Evolutionary conservation across 2,888 invertebrate species (phyloP).

Genomic region (Hypena proboscidalis): DNA sequence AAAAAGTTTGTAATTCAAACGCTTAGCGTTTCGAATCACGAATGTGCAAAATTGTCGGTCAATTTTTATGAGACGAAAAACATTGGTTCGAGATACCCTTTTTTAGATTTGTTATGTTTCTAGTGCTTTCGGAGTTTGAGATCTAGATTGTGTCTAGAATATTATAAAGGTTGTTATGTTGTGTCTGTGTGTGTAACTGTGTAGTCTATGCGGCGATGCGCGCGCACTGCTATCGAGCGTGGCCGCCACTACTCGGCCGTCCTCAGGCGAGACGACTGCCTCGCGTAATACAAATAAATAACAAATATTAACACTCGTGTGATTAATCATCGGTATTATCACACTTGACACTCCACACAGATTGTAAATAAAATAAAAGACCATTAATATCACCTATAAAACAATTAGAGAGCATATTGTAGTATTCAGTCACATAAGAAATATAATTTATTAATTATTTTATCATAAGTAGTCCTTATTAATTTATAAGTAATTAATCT

Average conservation of each 20-base stretch:
- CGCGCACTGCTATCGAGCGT: constrained; percentile 75
- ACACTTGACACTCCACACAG: neutral
- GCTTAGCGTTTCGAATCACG: constrained; percentile 36
- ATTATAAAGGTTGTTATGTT: constrained; percentile 31
- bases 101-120: too few relatives aligned
- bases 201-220: constrained; percentile 59
- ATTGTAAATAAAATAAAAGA: too few relatives aligned
- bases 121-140: too few relatives aligned
- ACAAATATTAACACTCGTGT: constrained; percentile 17
- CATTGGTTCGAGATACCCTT: too few relatives aligned
- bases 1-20: constrained; percentile 38
- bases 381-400: too few relatives aligned
- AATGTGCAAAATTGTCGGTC: constrained; percentile 37
- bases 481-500: too few relatives aligned
- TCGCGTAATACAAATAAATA: constrained; percentile 12
- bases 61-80: constrained; percentile 41
- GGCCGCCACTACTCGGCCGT: constrained; percentile 35
- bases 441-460: too few relatives aligned
- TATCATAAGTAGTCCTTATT: too few relatives aligned
- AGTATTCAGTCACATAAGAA: too few relatives aligned
- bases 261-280: constrained; percentile 26
- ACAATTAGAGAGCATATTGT: too few relatives aligned
- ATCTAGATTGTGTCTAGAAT: too few relatives aligned
- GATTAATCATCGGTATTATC: neutral
- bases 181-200: constrained; percentile 28